Base-by-base conservation (phyloP, 2,113 vertebrate species). In the Perca fluviatilis region DNA sequence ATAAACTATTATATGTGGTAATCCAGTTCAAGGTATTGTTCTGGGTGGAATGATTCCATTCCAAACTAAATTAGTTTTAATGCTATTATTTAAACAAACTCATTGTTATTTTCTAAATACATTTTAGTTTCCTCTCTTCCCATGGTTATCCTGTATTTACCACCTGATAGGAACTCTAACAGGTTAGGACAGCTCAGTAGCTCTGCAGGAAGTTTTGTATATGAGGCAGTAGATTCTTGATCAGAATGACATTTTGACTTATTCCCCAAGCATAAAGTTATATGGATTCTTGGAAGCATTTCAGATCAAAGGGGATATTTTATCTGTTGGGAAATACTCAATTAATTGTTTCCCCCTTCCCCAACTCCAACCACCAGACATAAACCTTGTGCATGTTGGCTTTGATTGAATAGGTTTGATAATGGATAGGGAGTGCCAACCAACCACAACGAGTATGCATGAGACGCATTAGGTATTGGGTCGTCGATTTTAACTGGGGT, bases 401-500 rank as follows among this genome's bases (percentile, higher is more conserved):
- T 85, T 75, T 90, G 80, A 89, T 76, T 64, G 74, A 79, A 83
- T 50, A 78, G 77, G 33, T 77, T 60, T 80, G 75, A 77, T 80
- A 88, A 85, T 77, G 64, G 76, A 91, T 68, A 49, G 65, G 64
- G 49, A 79, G 51, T 58, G 54, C 70, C 60, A 62, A 62, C 36
- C 33, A 58, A 33, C 49, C 63, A 72, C 49, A 87, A 76, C 83
- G 73, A 79, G 79, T 82, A 80, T 87, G 63, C 86, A 80, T 77
- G 73, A 87, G 83, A 86, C 82, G 82, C 60, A 62, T 77, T 75
- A 81, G 67, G 74, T 50, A 51, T 12, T 60, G 73, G 76, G 79
- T 67, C 56, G 69, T 91, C 84, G 54, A 86, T 87, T 88, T 86
- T 86, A 85, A 91, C 82, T 78, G 69, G 66, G 72, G 79, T 86